Percentiles rank a stretch among this genome's conserved stretches.
Evolutionary conservation across 2,113 vertebrate species (phyloP).

Genomic region (Pelodiscus sinensis): DNA sequence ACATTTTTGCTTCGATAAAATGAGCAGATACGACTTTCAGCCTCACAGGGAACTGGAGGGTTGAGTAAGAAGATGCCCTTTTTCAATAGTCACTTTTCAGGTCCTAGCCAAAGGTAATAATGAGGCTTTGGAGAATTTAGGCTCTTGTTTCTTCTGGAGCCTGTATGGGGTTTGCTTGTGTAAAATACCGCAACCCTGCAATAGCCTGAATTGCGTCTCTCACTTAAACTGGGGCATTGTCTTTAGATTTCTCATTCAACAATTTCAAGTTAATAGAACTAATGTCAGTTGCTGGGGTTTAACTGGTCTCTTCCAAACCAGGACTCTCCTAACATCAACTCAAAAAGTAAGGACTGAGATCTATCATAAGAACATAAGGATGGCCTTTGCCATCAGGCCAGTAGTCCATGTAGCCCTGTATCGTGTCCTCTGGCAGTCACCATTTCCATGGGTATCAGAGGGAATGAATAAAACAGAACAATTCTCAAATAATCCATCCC

Average conservation of each 20-base stretch:
- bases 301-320: background rate
- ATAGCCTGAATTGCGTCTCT: accelerated
- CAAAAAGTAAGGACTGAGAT: background rate
- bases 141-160: background rate
- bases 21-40: slow-evolving; percentile 38
- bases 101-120: slow-evolving; percentile 7
- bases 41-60: slow-evolving; percentile 16
- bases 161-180: background rate
- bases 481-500: no score
- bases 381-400: no score
- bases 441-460: no score
- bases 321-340: background rate
- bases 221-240: background rate
- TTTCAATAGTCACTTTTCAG: slow-evolving; percentile 53
- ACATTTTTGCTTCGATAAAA: slow-evolving; percentile 62
- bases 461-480: no score
- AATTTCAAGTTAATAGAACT: background rate
- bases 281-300: background rate
- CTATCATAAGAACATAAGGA: no score
- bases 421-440: no score
- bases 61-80: slow-evolving; percentile 46
- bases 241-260: slow-evolving; percentile 10
- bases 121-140: slow-evolving; percentile 35
- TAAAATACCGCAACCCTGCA: slow-evolving; percentile 7
- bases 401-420: no score